These are phyloP conservation scores for Pseudeuparius sepicola DNA, from an alignment of 2,888 invertebrate species.

Conservation along the genomic window DNA sequence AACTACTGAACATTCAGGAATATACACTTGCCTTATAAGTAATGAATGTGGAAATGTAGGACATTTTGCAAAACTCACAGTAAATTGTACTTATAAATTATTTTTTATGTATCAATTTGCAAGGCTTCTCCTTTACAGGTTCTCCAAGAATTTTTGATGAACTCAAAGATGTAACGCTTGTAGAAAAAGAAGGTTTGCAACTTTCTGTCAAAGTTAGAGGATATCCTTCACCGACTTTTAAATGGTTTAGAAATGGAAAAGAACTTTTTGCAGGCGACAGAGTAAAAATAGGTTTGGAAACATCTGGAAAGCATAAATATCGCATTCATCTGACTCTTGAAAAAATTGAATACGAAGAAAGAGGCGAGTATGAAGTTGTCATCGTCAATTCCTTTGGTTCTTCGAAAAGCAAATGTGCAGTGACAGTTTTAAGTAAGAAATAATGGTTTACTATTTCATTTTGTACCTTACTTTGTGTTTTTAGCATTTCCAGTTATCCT, in stretches of 20 bases:
- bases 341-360: slow-evolving; percentile 17
- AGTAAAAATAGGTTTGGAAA: slow-evolving; percentile 16
- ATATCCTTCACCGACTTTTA: slow-evolving; percentile 16
- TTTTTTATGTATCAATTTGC: neutral
- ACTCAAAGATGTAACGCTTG: slow-evolving; percentile 16
- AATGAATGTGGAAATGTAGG: slow-evolving; percentile 18
- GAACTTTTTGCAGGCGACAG: slow-evolving; percentile 18
- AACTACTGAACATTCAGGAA: slow-evolving; percentile 19
- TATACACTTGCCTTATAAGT: slow-evolving; percentile 16
- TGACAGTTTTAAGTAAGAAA: slow-evolving; percentile 18
- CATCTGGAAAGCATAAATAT: slow-evolving; percentile 18
- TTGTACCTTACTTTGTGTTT: slow-evolving; percentile 4
- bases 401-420: slow-evolving; percentile 13
- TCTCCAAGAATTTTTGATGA: slow-evolving; percentile 17
- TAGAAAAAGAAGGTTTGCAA: slow-evolving; percentile 12
- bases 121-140: slow-evolving; percentile 11
- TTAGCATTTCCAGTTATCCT: slow-evolving; percentile 18
- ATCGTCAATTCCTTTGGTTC: slow-evolving; percentile 14
- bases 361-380: slow-evolving; percentile 18
- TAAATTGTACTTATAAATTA: slow-evolving; percentile 19
- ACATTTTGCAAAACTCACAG: slow-evolving; percentile 15
- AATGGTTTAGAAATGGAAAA: slow-evolving; percentile 19
- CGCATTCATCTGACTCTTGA: slow-evolving; percentile 14
- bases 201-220: slow-evolving; percentile 16
- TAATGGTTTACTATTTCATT: slow-evolving; percentile 1